phyloP scores from a whole-genome alignment of 2,888 invertebrate genomes.

The Callyntrura sp. region DNA sequence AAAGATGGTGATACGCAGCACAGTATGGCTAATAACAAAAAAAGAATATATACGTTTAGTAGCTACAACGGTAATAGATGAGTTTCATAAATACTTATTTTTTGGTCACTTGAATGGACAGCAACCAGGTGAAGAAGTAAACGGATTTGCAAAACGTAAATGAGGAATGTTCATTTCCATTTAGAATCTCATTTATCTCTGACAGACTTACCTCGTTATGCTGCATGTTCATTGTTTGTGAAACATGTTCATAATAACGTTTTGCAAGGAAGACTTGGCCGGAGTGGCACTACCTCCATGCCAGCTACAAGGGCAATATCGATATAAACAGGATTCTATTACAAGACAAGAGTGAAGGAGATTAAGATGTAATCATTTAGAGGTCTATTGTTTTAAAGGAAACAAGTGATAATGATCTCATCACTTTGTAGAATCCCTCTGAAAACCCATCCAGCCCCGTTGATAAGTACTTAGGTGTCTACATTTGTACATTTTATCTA shows the following conservation, averaged over 20 bases:
- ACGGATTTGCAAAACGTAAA: slow-evolving; percentile 18
- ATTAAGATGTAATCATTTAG: not conserved
- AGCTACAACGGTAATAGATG: not conserved
- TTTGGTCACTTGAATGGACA: not conserved
- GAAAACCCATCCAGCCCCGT: not conserved
- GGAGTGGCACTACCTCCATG: not conserved
- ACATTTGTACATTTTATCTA: not conserved
- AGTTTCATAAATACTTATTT: slow-evolving; percentile 35
- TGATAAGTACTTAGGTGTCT: too few species aligned
- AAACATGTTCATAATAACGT: not conserved
- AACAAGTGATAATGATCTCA: slow-evolving; percentile 20
- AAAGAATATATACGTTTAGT: not conserved
- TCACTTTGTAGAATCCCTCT: not conserved
- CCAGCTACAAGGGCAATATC: not conserved
- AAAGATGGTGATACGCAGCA: too few species aligned
- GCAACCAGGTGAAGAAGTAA: not conserved
- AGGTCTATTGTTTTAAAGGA: not conserved
- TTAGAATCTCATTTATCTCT: slow-evolving; percentile 46
- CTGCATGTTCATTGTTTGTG: not conserved
- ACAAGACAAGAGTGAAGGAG: not conserved
- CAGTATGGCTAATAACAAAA: not conserved
- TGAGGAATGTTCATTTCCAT: not conserved
- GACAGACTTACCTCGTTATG: not conserved
- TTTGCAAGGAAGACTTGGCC: not conserved
- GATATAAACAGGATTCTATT: not conserved